Evolutionary conservation across 2,888 invertebrate genomes (phyloP).

Genomic region (Catocala nupta): DNA sequence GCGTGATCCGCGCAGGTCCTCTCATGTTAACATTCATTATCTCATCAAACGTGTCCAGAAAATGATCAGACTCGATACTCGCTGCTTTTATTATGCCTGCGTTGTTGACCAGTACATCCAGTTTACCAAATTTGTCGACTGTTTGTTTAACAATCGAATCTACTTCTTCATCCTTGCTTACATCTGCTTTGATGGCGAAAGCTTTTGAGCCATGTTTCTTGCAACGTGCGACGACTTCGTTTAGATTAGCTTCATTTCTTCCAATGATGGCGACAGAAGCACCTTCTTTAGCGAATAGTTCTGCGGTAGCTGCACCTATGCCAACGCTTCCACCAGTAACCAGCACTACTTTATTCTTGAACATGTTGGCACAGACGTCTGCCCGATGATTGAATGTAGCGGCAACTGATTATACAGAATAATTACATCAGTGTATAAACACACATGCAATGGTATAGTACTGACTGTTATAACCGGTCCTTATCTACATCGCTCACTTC

Average conservation of each 20-base stretch:
- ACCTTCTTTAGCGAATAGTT: slow-evolving; percentile 61
- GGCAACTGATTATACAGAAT: not conserved
- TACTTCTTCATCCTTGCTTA: slow-evolving; percentile 53
- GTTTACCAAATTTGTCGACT: slow-evolving; percentile 51
- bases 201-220: slow-evolving; percentile 39
- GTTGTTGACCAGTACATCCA: slow-evolving; percentile 61
- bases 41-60: slow-evolving; percentile 48
- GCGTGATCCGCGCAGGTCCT: slow-evolving; percentile 45
- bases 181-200: slow-evolving; percentile 53
- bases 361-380: slow-evolving; percentile 47
- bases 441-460: no score
- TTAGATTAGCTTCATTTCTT: slow-evolving; percentile 62
- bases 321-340: slow-evolving; percentile 67
- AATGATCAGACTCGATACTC: slow-evolving; percentile 29
- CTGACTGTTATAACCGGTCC: not conserved
- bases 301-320: slow-evolving; percentile 64
- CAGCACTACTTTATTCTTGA: slow-evolving; percentile 62
- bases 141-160: slow-evolving; percentile 50
- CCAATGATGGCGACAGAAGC: slow-evolving; percentile 62
- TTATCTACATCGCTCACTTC: no score
- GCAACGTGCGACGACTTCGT: slow-evolving; percentile 51
- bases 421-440: not conserved
- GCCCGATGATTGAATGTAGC: not conserved
- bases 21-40: slow-evolving; percentile 54
- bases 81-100: slow-evolving; percentile 50